Base-by-base conservation (phyloP, 1,140 invertebrate genomes). In the Hestina assimilis region DNA sequence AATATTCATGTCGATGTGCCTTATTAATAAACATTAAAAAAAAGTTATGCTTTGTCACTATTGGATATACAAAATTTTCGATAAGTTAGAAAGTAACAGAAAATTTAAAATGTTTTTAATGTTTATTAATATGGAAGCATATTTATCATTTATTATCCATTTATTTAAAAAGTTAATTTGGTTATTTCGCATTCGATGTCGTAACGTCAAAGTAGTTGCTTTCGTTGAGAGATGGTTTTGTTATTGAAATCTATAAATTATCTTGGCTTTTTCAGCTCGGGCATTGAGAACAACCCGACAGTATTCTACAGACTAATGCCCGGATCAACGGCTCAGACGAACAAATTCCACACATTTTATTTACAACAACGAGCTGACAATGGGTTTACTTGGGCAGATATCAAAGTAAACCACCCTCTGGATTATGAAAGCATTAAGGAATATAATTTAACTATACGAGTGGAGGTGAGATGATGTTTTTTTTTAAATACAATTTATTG, bases 371-470 rank as follows among this genome's bases (percentile, higher is more conserved):
- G 96, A 74, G 92, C 93, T 28, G 96, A 98, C 67, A 95, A 96
- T 77, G 94, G 95, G 19, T 95, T 94, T 64, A 97, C 96, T 63
- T 98, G 96, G 95, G 96, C 96, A 7, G 96, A 97, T 78, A 96
- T 98, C 85, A 96, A 97, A 91, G 96, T 98, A 58, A 98, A 98
- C 90, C 96, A 98, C 91, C 96, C 96, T 9, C 87, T 98, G 64
- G 97, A 98, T 89, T 98, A 96, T 82, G 97, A 98, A 84, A 96
- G 93, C 67, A 97, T 98, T 81, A 96, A 96, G 88, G 96, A 98
- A 83, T 98, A 98, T 81, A 98, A 98, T 91, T 89, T 98, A 52
- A 98, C 97, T 3, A 96, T 98, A 82, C 93, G 97, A 83, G 97
- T 98, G 31, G 96, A 97, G 94, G 96, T 97, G 89, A 90, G 33